phyloP scores from a whole-genome alignment of 2,797 vertebrate species.

The Phaenicophaeus curvirostris region DNA sequence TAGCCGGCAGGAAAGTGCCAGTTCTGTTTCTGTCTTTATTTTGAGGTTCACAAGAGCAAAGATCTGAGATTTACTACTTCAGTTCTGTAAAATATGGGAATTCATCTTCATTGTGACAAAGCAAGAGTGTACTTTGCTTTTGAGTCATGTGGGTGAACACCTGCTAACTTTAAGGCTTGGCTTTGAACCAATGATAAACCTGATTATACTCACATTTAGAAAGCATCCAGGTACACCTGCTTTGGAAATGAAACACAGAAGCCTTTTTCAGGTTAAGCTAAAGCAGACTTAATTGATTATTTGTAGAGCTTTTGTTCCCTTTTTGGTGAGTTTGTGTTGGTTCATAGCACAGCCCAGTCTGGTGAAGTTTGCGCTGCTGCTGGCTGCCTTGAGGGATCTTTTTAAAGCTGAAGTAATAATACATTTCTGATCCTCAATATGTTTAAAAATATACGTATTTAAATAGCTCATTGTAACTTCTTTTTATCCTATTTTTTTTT shows the following conservation, averaged over 20 bases:
- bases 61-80: background rate
- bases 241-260: background rate
- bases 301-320: background rate
- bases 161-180: background rate
- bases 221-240: background rate
- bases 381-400: background rate
- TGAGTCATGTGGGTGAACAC: background rate
- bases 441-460: background rate
- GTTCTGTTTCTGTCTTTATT: background rate
- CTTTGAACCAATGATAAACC: background rate
- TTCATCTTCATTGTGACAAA: background rate
- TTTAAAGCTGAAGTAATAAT: background rate
- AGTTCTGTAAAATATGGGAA: background rate
- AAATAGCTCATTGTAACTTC: background rate
- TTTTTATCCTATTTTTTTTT: fast-evolving
- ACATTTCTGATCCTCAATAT: background rate
- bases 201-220: background rate
- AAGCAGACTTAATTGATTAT: background rate
- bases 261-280: background rate
- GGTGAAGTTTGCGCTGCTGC: background rate
- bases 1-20: background rate
- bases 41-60: background rate
- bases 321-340: background rate
- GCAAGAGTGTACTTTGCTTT: background rate
- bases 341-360: background rate